phyloP scores from a whole-genome alignment of 2,113 vertebrate genomes.

The Megaleporinus macrocephalus region DNA sequence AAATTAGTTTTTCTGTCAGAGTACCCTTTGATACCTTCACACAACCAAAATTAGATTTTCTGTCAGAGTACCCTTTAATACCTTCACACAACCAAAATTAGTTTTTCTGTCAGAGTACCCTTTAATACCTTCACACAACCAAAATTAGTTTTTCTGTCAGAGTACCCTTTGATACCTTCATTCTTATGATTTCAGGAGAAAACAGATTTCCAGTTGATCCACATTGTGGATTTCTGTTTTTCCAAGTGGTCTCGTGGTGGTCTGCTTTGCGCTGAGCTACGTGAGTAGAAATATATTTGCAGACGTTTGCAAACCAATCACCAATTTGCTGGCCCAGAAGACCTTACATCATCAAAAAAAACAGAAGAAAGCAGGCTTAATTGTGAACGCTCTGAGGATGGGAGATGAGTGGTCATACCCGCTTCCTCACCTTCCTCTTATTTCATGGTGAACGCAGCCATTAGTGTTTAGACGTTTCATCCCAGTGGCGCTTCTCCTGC shows the following conservation, averaged over 20 bases:
- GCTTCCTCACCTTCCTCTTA: slow-evolving; percentile 20
- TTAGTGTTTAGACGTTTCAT: slow-evolving; percentile 55
- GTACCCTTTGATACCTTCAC: too few relatives aligned
- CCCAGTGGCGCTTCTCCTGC: slow-evolving; percentile 22
- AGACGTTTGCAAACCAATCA: slow-evolving; percentile 73
- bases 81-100: too few relatives aligned
- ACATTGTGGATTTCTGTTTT: background rate
- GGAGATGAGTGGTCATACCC: slow-evolving; percentile 41
- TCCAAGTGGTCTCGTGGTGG: slow-evolving; percentile 30
- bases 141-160: background rate
- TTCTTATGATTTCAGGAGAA: background rate
- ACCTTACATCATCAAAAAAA: slow-evolving; percentile 76
- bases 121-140: too few relatives aligned
- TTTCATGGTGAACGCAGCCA: slow-evolving; percentile 57
- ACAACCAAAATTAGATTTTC: too few relatives aligned
- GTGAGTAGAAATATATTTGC: slow-evolving; percentile 71
- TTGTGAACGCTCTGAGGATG: slow-evolving; percentile 75
- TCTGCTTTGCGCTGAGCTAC: slow-evolving; percentile 59
- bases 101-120: too few relatives aligned
- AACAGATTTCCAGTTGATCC: background rate
- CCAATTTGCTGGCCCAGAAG: slow-evolving; percentile 72
- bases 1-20: too few relatives aligned
- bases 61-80: too few relatives aligned
- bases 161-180: background rate
- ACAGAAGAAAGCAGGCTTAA: slow-evolving; percentile 68